phyloP scores from a whole-genome alignment of 2,797 vertebrate species.

The Megaceryle alcyon region DNA sequence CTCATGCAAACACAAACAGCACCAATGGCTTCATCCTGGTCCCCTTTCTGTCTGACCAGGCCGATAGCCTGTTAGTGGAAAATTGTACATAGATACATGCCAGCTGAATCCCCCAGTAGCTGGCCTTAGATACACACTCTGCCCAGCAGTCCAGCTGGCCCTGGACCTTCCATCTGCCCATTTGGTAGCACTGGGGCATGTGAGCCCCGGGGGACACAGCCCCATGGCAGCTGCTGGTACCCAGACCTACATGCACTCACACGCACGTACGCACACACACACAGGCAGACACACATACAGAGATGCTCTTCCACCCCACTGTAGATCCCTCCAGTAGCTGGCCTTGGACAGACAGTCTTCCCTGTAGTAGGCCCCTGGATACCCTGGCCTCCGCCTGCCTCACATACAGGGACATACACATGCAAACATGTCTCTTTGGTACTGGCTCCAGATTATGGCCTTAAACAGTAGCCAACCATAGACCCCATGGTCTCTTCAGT shows the following conservation, averaged over 20 bases:
- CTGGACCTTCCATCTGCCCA: not conserved
- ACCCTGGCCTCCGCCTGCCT: not conserved
- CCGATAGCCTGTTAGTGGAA: not conserved
- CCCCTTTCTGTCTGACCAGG: not conserved
- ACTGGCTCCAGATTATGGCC: not conserved
- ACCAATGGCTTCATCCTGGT: not conserved
- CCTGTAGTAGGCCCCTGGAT: not conserved
- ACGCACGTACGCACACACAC: too few relatives aligned
- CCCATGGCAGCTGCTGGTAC: not conserved
- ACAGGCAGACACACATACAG: not conserved
- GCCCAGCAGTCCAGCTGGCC: not conserved
- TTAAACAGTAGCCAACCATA: not conserved
- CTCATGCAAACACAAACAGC: not conserved
- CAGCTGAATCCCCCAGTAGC: not conserved
- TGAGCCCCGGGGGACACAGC: not conserved
- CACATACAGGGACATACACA: not conserved
- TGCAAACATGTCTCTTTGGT: not conserved
- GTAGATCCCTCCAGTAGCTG: not conserved
- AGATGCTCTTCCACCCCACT: not conserved
- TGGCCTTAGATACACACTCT: not conserved
- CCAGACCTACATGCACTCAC: not conserved
- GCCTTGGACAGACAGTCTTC: not conserved
- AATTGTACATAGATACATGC: not conserved
- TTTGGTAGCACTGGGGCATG: not conserved
- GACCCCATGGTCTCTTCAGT: not conserved